A percentile compares a stretch with the other conserved stretches of the same genome.
Conservation (phyloP, 2,797 vertebrate species). For the Gallinago solitaria region DNA sequence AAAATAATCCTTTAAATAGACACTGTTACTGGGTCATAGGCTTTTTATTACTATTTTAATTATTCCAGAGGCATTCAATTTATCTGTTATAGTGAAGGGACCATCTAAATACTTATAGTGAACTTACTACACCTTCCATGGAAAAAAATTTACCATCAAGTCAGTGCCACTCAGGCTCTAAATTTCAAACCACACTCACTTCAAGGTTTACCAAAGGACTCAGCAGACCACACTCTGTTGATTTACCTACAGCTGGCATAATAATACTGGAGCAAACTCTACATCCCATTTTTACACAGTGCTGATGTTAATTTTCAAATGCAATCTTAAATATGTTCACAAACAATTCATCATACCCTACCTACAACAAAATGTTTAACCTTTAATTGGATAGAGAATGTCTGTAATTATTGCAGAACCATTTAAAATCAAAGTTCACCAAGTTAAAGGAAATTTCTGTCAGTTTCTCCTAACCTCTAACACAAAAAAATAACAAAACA, state of each 20-base stretch:
- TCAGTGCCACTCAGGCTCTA: not conserved
- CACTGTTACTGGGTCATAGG: not conserved
- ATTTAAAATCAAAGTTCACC: not conserved
- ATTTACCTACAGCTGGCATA: not conserved
- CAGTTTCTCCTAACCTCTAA: not conserved
- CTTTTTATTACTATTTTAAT: not conserved
- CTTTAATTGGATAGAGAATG: not conserved
- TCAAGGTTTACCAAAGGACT: not conserved
- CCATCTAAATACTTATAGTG: not conserved
- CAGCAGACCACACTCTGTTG: not conserved
- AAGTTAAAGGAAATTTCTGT: not conserved
- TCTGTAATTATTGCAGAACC: not conserved
- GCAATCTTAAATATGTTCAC: not conserved
- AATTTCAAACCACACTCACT: not conserved
- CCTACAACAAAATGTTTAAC: not conserved
- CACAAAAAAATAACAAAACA: not conserved
- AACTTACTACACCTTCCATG: not conserved
- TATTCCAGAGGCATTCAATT: not conserved
- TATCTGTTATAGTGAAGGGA: not conserved
- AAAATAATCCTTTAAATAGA: not conserved
- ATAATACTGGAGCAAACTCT: not conserved
- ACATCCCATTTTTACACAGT: not conserved
- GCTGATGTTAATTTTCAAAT: not conserved
- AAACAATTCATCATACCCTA: not conserved
- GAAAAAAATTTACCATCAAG: not conserved